phyloP scores from a whole-genome alignment of 92 coral and sea anemone genomes.

The Montipora capitata region DNA sequence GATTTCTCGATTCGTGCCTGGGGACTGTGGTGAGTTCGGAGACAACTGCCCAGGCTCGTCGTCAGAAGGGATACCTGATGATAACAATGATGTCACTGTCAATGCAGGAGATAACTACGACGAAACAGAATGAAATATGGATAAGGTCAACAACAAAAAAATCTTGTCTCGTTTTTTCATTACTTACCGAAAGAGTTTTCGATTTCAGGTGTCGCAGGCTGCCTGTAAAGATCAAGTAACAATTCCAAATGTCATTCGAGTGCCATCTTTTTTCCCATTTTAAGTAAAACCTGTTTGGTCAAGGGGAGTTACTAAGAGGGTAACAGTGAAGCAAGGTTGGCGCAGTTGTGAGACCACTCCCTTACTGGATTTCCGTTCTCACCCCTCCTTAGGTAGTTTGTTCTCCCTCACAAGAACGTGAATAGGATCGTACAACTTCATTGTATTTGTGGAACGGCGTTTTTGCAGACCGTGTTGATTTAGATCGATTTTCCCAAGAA shows the following conservation, averaged over 20 bases:
- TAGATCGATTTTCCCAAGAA: too few species aligned
- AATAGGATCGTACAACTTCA: too few species aligned
- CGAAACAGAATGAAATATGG: neutral
- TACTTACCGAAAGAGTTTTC: conserved; percentile 23
- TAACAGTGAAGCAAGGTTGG: neutral
- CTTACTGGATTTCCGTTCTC: too few species aligned
- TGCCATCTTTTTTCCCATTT: too few species aligned
- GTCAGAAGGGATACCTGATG: conserved; percentile 1
- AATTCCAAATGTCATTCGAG: too few species aligned
- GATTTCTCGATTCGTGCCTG: neutral
- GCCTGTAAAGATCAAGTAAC: conserved; percentile 3
- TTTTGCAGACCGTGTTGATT: too few species aligned
- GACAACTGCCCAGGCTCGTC: neutral
- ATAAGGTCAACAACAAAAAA: neutral
- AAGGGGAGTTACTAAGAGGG: too few species aligned
- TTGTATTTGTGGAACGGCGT: too few species aligned
- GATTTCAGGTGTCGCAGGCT: neutral
- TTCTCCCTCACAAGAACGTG: too few species aligned
- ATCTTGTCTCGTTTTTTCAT: neutral
- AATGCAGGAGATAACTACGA: neutral
- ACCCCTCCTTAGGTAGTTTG: too few species aligned
- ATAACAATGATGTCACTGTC: neutral
- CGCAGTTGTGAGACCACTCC: too few species aligned
- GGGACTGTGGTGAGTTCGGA: neutral
- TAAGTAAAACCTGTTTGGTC: too few species aligned